phyloP scores from a whole-genome alignment of 2,797 vertebrate species.

The Linurgus olivaceus region DNA sequence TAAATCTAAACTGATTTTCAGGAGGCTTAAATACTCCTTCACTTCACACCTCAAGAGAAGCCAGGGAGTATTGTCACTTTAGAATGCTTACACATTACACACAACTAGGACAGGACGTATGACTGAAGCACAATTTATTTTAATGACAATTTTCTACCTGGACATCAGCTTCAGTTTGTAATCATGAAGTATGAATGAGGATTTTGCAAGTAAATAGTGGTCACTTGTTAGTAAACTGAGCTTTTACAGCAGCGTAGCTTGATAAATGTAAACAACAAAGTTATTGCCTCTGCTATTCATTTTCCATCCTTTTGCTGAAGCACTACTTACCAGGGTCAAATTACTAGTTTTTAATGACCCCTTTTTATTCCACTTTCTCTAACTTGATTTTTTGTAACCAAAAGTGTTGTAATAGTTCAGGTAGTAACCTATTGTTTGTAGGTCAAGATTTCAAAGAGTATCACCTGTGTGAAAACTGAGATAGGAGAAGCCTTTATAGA shows the following conservation, averaged over 20 bases:
- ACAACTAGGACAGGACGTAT: not conserved
- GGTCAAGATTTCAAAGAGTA: not conserved
- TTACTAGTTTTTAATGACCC: not conserved
- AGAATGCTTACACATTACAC: not conserved
- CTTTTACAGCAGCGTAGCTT: not conserved
- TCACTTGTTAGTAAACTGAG: not conserved
- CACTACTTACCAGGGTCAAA: not conserved
- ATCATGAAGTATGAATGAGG: not conserved
- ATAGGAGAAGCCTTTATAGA: fast-evolving
- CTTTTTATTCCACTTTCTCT: not conserved
- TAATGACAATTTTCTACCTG: not conserved
- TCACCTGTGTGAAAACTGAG: not conserved
- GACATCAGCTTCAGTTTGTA: not conserved
- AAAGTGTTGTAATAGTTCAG: not conserved
- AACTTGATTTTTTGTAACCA: not conserved
- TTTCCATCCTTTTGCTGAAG: not conserved
- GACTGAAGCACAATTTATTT: not conserved
- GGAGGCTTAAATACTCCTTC: not conserved
- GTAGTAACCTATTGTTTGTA: not conserved
- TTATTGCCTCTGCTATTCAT: not conserved
- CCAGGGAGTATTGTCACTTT: not conserved
- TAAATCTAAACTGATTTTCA: not conserved
- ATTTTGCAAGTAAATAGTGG: not conserved
- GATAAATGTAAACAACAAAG: not conserved
- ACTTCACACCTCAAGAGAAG: not conserved